Evolutionary conservation across 2,797 vertebrate genomes (phyloP).

Genomic region (Agapornis canus): DNA sequence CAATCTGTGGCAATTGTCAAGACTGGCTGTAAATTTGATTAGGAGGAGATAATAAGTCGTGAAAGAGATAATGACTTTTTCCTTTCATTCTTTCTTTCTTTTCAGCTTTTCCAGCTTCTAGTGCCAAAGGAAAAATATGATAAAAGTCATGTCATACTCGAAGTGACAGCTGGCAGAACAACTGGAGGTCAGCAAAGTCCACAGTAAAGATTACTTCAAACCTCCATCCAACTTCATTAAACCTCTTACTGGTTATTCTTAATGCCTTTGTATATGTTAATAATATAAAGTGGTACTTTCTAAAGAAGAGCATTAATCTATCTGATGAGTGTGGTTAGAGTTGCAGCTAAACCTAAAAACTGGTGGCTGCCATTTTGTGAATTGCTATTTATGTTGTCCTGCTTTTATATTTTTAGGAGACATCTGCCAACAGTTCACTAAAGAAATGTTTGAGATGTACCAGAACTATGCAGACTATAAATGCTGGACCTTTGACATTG

Average conservation of each 20-base stretch:
- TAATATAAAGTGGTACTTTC: background rate
- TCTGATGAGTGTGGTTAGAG: background rate
- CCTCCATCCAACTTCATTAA: background rate
- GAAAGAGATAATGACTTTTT: background rate
- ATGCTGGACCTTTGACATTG: conserved; percentile 87
- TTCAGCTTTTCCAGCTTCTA: conserved; percentile 85
- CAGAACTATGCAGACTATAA: conserved; percentile 86
- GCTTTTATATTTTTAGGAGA: conserved; percentile 83
- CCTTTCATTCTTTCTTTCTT: background rate
- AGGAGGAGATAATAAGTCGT: background rate
- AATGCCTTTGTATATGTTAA: background rate
- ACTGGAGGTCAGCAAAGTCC: conserved; percentile 87
- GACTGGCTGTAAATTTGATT: background rate
- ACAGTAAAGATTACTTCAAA: conserved; percentile 10
- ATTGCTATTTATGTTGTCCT: background rate
- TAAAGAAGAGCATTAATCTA: background rate
- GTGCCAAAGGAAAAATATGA: conserved; percentile 86
- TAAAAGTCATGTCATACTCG: conserved; percentile 83
- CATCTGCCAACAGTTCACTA: conserved; percentile 95
- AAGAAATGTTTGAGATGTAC: conserved; percentile 95
- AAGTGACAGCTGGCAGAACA: conserved; percentile 91
- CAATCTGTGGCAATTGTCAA: background rate
- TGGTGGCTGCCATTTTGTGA: background rate
- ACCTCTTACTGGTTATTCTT: background rate
- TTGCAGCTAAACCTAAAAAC: background rate